Evolutionary conservation across 2,113 vertebrate species (phyloP).

Genomic region (Jacana jacana): DNA sequence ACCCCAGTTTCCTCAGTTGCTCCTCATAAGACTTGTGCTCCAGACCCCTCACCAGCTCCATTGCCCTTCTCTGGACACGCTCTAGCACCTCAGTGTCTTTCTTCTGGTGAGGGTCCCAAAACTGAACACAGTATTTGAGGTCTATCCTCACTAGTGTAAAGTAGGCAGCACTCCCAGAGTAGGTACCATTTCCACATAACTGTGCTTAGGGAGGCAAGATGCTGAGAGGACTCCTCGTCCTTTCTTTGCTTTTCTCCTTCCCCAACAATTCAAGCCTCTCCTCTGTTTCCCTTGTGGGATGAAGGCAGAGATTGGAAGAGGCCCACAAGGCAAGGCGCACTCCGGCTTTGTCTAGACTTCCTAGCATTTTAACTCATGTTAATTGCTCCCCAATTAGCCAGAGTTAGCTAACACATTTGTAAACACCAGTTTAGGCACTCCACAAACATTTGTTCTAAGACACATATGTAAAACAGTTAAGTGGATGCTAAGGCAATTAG

Average conservation of each 20-base stretch:
- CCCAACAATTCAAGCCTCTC: background rate
- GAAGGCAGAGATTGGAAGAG: background rate
- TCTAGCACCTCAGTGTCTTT: background rate
- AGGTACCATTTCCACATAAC: fast-evolving
- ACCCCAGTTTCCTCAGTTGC: background rate
- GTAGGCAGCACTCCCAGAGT: background rate
- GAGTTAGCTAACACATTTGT: conserved; percentile 33
- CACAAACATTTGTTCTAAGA: conserved; percentile 58
- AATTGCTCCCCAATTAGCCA: conserved; percentile 60
- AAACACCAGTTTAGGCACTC: conserved; percentile 48
- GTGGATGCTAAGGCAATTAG: conserved; percentile 51
- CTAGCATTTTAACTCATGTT: background rate
- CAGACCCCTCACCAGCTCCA: background rate
- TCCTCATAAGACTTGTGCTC: background rate
- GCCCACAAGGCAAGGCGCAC: background rate
- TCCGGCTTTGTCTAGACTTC: conserved; percentile 11
- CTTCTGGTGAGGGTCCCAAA: background rate
- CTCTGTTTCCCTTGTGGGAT: background rate
- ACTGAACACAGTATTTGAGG: background rate
- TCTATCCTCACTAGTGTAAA: too few relatives aligned
- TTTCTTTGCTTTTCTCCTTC: background rate
- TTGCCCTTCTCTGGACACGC: background rate
- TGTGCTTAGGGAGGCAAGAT: background rate
- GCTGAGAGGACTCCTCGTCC: fast-evolving
- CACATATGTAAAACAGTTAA: conserved; percentile 38